phyloP scores from a whole-genome alignment of 2,797 vertebrate species.

The Hoplostethus mediterraneus region DNA sequence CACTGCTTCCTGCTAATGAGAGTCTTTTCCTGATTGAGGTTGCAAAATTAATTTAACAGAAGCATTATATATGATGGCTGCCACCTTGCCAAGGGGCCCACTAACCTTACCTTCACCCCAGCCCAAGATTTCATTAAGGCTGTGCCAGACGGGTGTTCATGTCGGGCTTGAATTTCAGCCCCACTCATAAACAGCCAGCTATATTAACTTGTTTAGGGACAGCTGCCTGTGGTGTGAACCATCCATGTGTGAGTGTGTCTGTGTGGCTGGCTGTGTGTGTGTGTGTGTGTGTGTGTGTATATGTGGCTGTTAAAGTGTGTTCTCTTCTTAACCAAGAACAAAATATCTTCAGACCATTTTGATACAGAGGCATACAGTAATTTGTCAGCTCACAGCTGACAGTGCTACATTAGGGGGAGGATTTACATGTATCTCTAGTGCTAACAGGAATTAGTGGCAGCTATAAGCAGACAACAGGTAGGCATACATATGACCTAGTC shows the following conservation, averaged over 20 bases:
- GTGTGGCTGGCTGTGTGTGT: constrained; percentile 66
- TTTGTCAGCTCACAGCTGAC: constrained; percentile 37
- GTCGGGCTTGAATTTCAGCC: constrained; percentile 85
- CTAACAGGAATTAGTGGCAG: constrained; percentile 11
- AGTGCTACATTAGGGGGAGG: constrained; percentile 9
- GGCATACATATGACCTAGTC: background rate
- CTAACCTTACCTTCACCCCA: constrained; percentile 88
- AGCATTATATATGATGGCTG: constrained; percentile 13
- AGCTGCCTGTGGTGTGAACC: constrained; percentile 82
- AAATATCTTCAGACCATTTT: constrained; percentile 18
- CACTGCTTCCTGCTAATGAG: constrained; percentile 2
- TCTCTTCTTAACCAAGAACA: constrained; percentile 11
- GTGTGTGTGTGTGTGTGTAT: constrained; percentile 72
- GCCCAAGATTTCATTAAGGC: constrained; percentile 87
- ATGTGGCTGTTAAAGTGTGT: constrained; percentile 23
- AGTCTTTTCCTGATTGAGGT: constrained; percentile 25
- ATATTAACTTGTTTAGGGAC: constrained; percentile 90
- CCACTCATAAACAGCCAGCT: constrained; percentile 89
- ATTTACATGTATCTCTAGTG: constrained; percentile 20
- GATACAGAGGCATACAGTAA: constrained; percentile 4
- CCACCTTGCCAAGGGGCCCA: constrained; percentile 52
- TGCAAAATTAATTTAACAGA: constrained; percentile 35
- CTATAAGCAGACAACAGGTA: constrained; percentile 7
- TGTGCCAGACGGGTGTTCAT: constrained; percentile 85
- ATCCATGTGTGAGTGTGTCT: constrained; percentile 64